Base-by-base conservation (phyloP, 2,888 invertebrate species). In the Andrena bucephala region DNA sequence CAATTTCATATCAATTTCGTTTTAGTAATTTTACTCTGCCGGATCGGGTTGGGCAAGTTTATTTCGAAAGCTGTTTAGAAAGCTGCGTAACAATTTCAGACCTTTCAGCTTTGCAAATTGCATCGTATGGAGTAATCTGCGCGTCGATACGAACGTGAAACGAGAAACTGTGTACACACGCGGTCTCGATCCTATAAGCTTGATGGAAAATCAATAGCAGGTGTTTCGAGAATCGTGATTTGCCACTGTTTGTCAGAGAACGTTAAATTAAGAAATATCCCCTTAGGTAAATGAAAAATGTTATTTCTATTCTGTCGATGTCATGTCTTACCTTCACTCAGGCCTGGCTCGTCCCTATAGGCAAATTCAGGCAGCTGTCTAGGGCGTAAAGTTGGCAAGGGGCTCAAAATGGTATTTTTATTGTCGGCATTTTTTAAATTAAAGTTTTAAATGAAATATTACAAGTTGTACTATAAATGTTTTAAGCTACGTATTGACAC, bases 131-230 rank as follows among this genome's bases (percentile, higher is more conserved):
- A 33, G 31, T 48, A 65, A 74, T 78, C n/a, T 63, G 60, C 54
- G 48, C 63, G 29, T 63, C 69, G 20, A 62, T 69, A 65, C 20
- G 57, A 65, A 76, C 20, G 6, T 62, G 20, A 31, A 71, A 20
- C 48, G 20, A 31, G 20, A 16, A 62, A 62, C n/a, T 57, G 54
- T 57, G 31, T 33, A 50, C 27, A 31, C 7, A 63, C 29, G 16
- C 24, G 31, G 42, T 31, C 20, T 50, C 16, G 52, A 63, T 71
- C 27, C 68, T 16, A 31, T 67, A 54, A 62, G 59, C 50, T 8
- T 73, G 42, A 69, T 66, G 74, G 57, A 36, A 52, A 69, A 79
- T 79, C 74, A 74, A 79, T 79, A 74, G 27, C 29, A 50, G 57
- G 20, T 29, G 72, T 57, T 54, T 57, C 24, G n/a, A 36, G 60